Evolutionary conservation across 2,113 vertebrate species (phyloP).

Genomic region (Gnathonemus longibarbis): DNA sequence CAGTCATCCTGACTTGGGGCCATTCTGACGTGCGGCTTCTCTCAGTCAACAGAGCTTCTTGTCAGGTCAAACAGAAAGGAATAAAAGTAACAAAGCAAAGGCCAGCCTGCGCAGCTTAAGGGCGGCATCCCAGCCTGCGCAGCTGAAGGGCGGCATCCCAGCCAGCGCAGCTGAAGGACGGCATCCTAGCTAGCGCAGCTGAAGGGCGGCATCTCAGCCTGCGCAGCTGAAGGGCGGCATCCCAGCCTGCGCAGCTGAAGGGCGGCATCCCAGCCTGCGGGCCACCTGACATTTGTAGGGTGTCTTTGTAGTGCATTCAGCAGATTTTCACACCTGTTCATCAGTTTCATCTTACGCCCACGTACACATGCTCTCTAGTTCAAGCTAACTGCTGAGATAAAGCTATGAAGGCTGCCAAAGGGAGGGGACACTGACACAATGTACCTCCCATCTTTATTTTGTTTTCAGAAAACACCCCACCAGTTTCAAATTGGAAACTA

Average conservation of each 20-base stretch:
- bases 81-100: background rate
- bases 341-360: background rate
- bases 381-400: background rate
- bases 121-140: background rate
- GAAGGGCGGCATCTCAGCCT: background rate
- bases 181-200: background rate
- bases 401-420: background rate
- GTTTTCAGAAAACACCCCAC: background rate
- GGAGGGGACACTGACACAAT: background rate
- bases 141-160: background rate
- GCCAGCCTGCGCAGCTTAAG: background rate
- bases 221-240: background rate
- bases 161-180: background rate
- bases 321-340: background rate
- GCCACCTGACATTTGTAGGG: background rate
- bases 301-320: slow-evolving; percentile 22
- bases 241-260: background rate
- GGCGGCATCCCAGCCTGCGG: background rate
- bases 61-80: background rate
- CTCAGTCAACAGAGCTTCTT: slow-evolving; percentile 7
- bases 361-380: background rate
- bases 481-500: slow-evolving; percentile 13
- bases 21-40: slow-evolving; percentile 24
- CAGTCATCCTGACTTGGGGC: slow-evolving; percentile 45
- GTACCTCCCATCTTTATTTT: background rate